Evolutionary conservation across 2,888 invertebrate species (phyloP).

Genomic region (Drosophila robusta): DNA sequence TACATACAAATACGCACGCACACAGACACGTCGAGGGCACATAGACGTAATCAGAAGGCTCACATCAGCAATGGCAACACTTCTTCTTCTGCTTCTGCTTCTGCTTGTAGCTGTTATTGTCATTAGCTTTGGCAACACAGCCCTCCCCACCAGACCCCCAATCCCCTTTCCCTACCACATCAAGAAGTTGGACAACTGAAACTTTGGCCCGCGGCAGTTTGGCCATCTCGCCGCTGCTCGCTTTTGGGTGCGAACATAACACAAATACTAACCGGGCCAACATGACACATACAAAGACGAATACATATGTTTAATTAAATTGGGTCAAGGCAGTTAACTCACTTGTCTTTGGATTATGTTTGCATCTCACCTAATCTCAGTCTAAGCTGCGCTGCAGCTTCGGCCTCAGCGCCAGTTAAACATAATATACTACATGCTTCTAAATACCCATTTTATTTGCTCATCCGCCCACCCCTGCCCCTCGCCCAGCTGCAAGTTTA

Average conservation of each 20-base stretch:
- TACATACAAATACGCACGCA: conserved; percentile 28
- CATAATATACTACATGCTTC: conserved; percentile 28
- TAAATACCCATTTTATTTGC: conserved; percentile 9
- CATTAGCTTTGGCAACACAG: conserved; percentile 57
- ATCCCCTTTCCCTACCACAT: background rate
- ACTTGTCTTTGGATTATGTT: conserved; percentile 76
- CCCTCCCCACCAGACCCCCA: no score
- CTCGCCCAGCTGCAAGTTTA: no score
- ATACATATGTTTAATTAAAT: conserved; percentile 71
- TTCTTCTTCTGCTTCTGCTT: conserved; percentile 11
- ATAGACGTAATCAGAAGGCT: conserved; percentile 47
- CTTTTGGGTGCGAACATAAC: conserved; percentile 50
- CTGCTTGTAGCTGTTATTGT: conserved; percentile 45
- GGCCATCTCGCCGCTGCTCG: conserved; percentile 10
- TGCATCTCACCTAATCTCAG: conserved; percentile 72
- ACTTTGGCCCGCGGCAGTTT: conserved; percentile 46
- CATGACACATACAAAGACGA: conserved; percentile 27
- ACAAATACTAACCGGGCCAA: conserved; percentile 43
- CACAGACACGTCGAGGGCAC: conserved; percentile 7
- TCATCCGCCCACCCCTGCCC: conserved; percentile 3
- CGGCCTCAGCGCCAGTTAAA: conserved; percentile 23
- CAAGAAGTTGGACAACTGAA: conserved; percentile 33
- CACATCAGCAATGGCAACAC: conserved; percentile 44
- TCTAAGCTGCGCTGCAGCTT: conserved; percentile 23
- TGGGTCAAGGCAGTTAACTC: conserved; percentile 78